Base-by-base conservation (phyloP, 2,113 vertebrate species). In the Aldabrachelys gigantea region DNA sequence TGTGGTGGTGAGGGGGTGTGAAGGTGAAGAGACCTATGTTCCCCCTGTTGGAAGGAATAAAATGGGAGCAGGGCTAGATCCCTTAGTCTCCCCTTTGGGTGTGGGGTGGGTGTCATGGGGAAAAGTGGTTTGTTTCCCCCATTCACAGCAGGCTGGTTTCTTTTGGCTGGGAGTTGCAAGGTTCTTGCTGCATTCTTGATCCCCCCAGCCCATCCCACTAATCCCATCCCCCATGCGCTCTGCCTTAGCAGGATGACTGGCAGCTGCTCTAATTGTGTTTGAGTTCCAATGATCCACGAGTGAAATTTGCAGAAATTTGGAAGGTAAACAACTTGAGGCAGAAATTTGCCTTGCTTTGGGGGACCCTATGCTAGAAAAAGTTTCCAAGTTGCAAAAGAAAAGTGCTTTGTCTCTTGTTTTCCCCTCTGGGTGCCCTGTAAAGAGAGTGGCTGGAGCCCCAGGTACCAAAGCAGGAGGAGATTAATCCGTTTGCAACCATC, bases 291-390 rank as follows among this genome's bases (percentile, higher is more conserved):
- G 89, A 80, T 69, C 94, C 94, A 86, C 95, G 92, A 97, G 89
- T 91, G 92, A 96, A 94, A 96, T 85, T 79, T 88, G 85, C 78
- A 94, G 91, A 93, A 95, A 92, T 87, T 88, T 25, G 52, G 89
- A 88, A 95, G 91, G 44, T 82, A 94, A 96, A 97, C 89, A 95
- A 85, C 81, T 89, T 0, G 0, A 29, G 91, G 92, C 56, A 0
- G 0, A 84, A 89, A 92, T 95, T 95, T 91, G 89, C 10, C 0
- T 17, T 0, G 0, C 72, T 96, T 96, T 62, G 65, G 62, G 94
- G 94, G 92, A 88, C 49, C 85, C 90, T 86, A 69, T 8, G 4
- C 85, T 84, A 80, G 92, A 84, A 95, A 90, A 82, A 92, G 87
- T 88, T 94, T 92, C 62, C 0, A 3, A 79, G 69, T 52, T 87